phyloP scores from a whole-genome alignment of 2,113 vertebrate genomes.

The Hiodon alosoides region DNA sequence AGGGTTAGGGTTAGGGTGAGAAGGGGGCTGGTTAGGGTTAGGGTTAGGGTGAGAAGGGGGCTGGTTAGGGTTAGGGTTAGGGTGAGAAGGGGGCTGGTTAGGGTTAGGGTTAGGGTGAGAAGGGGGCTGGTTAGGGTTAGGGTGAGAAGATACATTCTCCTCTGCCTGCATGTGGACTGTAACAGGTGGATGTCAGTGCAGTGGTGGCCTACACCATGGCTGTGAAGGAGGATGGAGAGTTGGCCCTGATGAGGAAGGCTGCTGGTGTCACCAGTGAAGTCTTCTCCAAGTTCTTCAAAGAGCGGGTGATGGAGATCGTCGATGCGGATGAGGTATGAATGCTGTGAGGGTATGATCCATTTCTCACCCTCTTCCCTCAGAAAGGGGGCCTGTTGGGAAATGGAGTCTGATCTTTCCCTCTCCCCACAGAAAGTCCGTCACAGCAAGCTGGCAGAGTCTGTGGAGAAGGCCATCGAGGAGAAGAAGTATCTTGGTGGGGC shows the following conservation, averaged over 20 bases:
- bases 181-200: conserved; percentile 81
- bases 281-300: conserved; percentile 92
- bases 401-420: no score
- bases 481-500: conserved; percentile 82
- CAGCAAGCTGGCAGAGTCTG: conserved; percentile 85
- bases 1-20: no score
- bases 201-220: conserved; percentile 85
- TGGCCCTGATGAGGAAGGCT: conserved; percentile 81
- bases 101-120: no score
- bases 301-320: conserved; percentile 90
- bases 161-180: no score
- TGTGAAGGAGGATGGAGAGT: conserved; percentile 85
- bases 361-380: background rate
- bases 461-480: conserved; percentile 96
- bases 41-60: no score
- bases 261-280: conserved; percentile 84
- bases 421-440: conserved; percentile 83
- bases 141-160: no score
- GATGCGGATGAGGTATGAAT: conserved; percentile 82
- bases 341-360: background rate
- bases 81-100: no score
- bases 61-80: no score
- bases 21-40: no score
- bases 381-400: background rate
- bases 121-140: no score